These are phyloP conservation scores for Drosophila dives DNA, from an alignment of 2,888 invertebrate species.

Conservation along the genomic window DNA sequence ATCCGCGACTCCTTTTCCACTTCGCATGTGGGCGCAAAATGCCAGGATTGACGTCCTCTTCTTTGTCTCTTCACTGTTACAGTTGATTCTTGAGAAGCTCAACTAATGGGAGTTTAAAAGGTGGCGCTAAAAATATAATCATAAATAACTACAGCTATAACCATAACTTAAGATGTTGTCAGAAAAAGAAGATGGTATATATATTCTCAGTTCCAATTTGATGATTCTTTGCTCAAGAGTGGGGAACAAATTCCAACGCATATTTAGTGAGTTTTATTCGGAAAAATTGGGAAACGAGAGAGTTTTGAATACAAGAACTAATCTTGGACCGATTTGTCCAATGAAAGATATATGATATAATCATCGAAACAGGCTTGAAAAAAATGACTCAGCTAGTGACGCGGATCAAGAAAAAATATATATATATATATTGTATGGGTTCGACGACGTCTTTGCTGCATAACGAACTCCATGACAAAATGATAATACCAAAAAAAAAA, in stretches of 20 bases:
- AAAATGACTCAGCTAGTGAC: no score
- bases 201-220: not conserved
- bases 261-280: not conserved
- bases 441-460: no score
- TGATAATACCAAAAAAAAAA: no score
- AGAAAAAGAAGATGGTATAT: not conserved
- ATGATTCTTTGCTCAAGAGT: not conserved
- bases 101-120: slow-evolving; percentile 1
- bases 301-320: no score
- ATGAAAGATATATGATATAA: no score
- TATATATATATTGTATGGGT: no score
- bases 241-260: not conserved
- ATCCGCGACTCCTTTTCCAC: slow-evolving; percentile 38
- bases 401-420: no score
- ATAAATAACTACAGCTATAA: not conserved
- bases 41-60: slow-evolving; percentile 33
- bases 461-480: no score
- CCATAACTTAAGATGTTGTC: not conserved
- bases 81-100: not conserved
- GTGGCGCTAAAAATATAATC: slow-evolving; percentile 40
- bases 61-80: not conserved
- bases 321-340: not conserved
- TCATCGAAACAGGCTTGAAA: no score
- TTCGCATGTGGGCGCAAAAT: slow-evolving; percentile 67
- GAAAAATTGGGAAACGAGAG: not conserved